A percentile compares a stretch with the other conserved stretches of the same genome.
phyloP scores from a whole-genome alignment of 1,140 invertebrate species.

The Zaprionus davidi region DNA sequence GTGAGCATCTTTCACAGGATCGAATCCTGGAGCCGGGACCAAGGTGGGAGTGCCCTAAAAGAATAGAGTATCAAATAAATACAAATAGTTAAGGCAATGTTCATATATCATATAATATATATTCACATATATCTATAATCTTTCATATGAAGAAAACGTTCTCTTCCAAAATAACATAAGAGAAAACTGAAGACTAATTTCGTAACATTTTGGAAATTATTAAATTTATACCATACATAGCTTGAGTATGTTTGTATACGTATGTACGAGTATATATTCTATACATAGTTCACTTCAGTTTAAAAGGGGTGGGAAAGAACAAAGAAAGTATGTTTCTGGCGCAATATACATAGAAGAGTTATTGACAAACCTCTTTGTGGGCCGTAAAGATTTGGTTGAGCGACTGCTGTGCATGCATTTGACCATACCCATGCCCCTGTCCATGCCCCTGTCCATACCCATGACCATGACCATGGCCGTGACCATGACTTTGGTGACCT shows the following conservation, averaged over 20 bases:
- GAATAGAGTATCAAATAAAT: neutral
- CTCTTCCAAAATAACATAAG: neutral
- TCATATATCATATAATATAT: too few relatives aligned
- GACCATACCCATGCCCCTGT: conserved; percentile 49
- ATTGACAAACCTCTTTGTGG: conserved; percentile 70
- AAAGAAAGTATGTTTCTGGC: neutral
- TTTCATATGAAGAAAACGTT: too few relatives aligned
- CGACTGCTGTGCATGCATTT: conserved; percentile 61
- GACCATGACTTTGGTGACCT: neutral
- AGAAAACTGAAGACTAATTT: neutral
- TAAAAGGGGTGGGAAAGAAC: neutral
- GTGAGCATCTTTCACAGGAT: conserved; percentile 91
- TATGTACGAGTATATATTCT: too few relatives aligned
- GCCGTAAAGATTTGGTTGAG: conserved; percentile 47
- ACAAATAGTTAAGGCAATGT: neutral
- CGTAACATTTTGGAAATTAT: neutral
- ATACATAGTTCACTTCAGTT: neutral
- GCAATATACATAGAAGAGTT: neutral
- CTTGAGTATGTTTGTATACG: too few relatives aligned
- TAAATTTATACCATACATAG: too few relatives aligned
- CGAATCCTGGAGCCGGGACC: conserved; percentile 86
- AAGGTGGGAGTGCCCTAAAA: conserved; percentile 88
- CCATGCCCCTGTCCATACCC: conserved; percentile 29
- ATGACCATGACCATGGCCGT: neutral
- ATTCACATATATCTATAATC: too few relatives aligned